Evolutionary conservation across 2,113 vertebrate species (phyloP), one percentile per base, ranked within the genome.

Genomic region (Charina bottae): DNA sequence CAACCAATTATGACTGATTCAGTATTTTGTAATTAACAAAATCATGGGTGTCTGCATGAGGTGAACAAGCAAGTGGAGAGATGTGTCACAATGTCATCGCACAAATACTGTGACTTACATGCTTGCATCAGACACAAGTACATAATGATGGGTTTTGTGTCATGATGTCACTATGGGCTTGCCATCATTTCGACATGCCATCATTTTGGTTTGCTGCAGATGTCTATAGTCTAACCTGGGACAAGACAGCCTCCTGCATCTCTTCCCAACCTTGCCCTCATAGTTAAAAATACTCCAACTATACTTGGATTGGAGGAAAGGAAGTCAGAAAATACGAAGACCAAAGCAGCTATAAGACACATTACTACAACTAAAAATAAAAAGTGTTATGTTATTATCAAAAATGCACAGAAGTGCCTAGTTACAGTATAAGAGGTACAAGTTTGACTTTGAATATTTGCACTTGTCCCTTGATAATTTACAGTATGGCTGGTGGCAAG

Each of bases 391-490:
- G 28, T 68, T 42, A 21, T 78, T 78, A 78, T 42, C 17, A 42
- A 42, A 78, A 78, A 78, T 42, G 72, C 21, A 17, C 33, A 78
- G 33, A 7, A 10, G 72, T 78, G 33, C 33, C 17, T 42, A 42
- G 58, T 83, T 55, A 85, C 58, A 64, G 9, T 84, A 55, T 37
- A 33, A n/a, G 58, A 85, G 46, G 13, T 33, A 21, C 72, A 59
- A 46, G 46, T 33, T 53, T 28, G 58, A 64, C 91, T 92, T 84
- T 92, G 78, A 89, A 89, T 62, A 64, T 64, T 88, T 59, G 54
- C 58, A 84, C 59, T 85, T 55, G 42, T 89, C 56, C 83, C 58
- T 85, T 42, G n/a, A 85, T 89, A 85, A 62, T n/a, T 89, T 64
- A 37, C 37, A 49, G 83, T 15, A 15, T 26, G 12, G 62, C 60